phyloP scores from a whole-genome alignment of 2,888 invertebrate genomes.

The Gandaritis pyraliata region DNA sequence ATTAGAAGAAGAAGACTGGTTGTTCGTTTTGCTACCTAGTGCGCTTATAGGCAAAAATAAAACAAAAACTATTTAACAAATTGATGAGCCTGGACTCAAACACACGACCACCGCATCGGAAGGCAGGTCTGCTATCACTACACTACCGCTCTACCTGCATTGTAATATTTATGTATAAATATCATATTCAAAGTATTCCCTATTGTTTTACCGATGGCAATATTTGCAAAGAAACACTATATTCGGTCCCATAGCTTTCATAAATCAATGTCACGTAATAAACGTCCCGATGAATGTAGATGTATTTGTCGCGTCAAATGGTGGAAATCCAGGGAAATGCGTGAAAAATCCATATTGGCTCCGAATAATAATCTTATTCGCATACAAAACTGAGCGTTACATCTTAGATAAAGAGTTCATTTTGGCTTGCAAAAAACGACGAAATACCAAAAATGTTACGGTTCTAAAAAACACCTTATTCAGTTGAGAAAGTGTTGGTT shows the following conservation, averaged over 20 bases:
- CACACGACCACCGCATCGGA: too few species aligned
- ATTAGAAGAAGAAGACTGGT: too few species aligned
- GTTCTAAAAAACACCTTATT: conserved; percentile 1
- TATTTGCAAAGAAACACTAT: conserved; percentile 12
- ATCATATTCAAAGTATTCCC: background rate
- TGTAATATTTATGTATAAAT: too few species aligned
- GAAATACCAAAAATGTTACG: background rate
- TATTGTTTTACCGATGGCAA: conserved; percentile 2
- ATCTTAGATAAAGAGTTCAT: background rate
- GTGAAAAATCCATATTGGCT: conserved; percentile 41
- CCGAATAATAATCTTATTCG: conserved; percentile 26
- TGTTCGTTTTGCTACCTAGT: too few species aligned
- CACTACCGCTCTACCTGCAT: too few species aligned
- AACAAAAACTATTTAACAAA: too few species aligned
- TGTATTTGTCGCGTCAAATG: conserved; percentile 63
- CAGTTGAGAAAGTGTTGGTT: conserved; percentile 4
- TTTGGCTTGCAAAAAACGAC: background rate
- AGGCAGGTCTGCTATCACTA: too few species aligned
- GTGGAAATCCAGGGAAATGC: conserved; percentile 45
- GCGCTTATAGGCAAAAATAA: too few species aligned
- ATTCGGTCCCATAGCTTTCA: conserved; percentile 44
- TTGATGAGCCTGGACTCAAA: too few species aligned
- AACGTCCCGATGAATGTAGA: conserved; percentile 63
- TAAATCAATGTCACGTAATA: conserved; percentile 63
- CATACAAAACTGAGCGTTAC: conserved; percentile 22